Conservation (phyloP, 2,888 invertebrate species). For the Athalia rosae region DNA sequence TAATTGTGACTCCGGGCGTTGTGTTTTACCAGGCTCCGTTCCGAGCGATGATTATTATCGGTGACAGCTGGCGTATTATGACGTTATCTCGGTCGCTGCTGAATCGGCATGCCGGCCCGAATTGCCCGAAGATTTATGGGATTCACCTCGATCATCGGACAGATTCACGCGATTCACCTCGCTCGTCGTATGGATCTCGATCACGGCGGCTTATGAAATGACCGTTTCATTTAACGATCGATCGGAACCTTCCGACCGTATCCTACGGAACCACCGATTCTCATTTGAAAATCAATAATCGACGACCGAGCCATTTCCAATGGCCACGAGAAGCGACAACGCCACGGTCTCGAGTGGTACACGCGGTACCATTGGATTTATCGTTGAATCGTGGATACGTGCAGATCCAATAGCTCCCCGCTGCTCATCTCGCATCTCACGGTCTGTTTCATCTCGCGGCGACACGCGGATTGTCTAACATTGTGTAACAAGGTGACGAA, state of each 20-base stretch:
- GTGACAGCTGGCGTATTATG: neutral
- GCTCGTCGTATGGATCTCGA: neutral
- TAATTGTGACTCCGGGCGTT: neutral
- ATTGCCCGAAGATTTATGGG: no score
- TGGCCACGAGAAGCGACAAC: neutral
- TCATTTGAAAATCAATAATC: neutral
- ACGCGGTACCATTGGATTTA: no score
- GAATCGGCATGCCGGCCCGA: neutral
- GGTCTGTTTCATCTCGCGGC: no score
- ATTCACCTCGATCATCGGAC: no score
- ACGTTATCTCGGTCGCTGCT: neutral
- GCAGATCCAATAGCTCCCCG: no score
- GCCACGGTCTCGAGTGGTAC: no score
- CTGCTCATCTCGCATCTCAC: no score
- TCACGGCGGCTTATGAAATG: neutral
- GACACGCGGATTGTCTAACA: no score
- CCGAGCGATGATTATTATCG: neutral
- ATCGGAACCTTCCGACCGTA: neutral
- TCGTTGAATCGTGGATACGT: no score
- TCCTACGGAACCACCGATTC: no score
- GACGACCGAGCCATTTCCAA: conserved; percentile 18
- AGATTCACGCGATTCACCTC: no score
- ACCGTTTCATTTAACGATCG: neutral
- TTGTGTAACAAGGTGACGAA: neutral
- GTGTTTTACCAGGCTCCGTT: neutral